Percentiles rank a stretch among this genome's conserved stretches.
These are phyloP conservation scores for Chloromyia formosa DNA, from an alignment of 2,888 invertebrate genomes.

Conservation along the genomic window DNA sequence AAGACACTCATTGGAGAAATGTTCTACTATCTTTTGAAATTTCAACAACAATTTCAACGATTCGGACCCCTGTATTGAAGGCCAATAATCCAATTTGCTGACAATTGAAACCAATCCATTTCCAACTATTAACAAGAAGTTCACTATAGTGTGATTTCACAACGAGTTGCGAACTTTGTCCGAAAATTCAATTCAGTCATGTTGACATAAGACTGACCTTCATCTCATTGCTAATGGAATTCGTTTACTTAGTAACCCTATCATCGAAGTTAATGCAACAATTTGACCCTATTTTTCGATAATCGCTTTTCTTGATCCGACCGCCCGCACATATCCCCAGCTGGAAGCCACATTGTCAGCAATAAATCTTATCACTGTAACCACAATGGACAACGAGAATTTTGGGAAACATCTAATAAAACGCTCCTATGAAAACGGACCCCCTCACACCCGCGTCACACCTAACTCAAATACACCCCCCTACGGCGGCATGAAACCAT, in stretches of 20 bases:
- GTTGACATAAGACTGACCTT: conserved; percentile 17
- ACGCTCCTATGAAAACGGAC: conserved; percentile 20
- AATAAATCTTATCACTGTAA: conserved; percentile 45
- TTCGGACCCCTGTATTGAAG: no score
- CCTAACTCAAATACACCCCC: background rate
- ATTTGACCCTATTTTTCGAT: conserved; percentile 44
- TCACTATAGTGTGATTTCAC: no score
- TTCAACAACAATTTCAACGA: no score
- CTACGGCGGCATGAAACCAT: background rate
- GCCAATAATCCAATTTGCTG: no score
- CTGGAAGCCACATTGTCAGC: conserved; percentile 43
- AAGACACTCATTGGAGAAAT: no score
- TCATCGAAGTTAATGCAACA: conserved; percentile 41
- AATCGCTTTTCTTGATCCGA: conserved; percentile 29
- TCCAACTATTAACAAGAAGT: no score
- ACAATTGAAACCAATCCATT: no score
- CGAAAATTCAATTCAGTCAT: background rate
- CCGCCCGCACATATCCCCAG: conserved; percentile 37
- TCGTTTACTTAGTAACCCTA: conserved; percentile 42
- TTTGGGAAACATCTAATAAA: conserved; percentile 42
- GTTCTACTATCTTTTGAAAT: no score
- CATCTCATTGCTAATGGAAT: conserved; percentile 24
- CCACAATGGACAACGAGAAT: conserved; percentile 42
- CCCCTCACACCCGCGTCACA: no score
- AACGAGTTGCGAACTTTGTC: background rate